Conservation (phyloP, 1,140 invertebrate species). For the Pemphigus obesinymphae region DNA sequence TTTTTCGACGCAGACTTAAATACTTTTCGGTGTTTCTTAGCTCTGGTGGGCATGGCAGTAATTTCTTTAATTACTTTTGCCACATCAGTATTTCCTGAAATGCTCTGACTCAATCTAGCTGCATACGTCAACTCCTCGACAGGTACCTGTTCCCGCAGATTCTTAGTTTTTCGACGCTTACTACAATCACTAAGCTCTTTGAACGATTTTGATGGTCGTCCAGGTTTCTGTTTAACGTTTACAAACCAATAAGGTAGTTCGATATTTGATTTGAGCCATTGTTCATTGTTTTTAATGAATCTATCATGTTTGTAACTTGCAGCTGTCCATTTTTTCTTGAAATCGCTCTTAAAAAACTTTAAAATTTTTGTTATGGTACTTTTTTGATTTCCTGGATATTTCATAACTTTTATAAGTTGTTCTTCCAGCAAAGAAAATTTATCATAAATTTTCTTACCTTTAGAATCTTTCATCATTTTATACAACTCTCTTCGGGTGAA, state of each 20-base stretch:
- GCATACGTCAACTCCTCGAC: background rate
- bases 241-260: background rate
- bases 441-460: background rate
- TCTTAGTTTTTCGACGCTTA: background rate
- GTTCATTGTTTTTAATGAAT: background rate
- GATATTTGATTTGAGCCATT: background rate
- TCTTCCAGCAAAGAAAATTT: background rate
- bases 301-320: background rate
- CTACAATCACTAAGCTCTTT: background rate
- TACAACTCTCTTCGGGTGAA: background rate
- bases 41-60: background rate
- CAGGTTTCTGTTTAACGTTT: background rate
- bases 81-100: background rate
- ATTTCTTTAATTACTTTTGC: background rate
- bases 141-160: background rate
- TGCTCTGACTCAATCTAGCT: background rate
- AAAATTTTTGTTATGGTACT: background rate
- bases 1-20: background rate
- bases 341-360: background rate
- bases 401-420: background rate
- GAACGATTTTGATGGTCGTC: background rate
- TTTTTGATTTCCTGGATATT: background rate
- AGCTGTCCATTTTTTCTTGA: background rate
- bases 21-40: background rate
- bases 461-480: background rate